phyloP scores from a whole-genome alignment of 92 coral and sea anemone species.

The Palythoa caribaeorum region DNA sequence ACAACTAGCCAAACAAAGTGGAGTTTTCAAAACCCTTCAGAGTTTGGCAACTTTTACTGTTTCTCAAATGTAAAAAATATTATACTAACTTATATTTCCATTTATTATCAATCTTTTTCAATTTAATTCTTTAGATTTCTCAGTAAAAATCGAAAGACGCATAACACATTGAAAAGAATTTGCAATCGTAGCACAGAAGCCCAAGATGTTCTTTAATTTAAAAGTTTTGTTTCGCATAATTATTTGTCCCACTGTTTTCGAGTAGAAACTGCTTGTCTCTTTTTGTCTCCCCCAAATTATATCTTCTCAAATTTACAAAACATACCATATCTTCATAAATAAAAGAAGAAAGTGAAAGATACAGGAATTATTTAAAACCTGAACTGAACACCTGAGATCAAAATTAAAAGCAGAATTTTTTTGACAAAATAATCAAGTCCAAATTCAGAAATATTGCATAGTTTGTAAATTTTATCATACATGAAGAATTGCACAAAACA shows the following conservation, averaged over 20 bases:
- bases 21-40: not conserved
- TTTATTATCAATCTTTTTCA: not conserved
- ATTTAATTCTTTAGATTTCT: not conserved
- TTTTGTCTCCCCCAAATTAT: not conserved
- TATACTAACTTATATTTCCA: not conserved
- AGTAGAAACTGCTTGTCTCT: slow-evolving; percentile 9
- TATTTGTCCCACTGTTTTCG: not conserved
- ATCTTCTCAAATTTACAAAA: slow-evolving; percentile 3
- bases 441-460: not conserved
- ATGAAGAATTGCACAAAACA: not conserved
- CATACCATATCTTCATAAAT: not conserved
- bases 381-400: not conserved
- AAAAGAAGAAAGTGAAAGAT: not conserved
- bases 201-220: slow-evolving; percentile 12
- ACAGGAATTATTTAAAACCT: not conserved
- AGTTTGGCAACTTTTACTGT: not conserved
- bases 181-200: not conserved
- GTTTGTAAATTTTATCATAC: not conserved
- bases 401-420: not conserved
- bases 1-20: not conserved
- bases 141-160: not conserved
- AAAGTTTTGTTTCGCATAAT: slow-evolving; percentile 7
- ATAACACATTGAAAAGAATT: not conserved
- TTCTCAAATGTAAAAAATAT: slow-evolving; percentile 1
- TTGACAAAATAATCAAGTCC: not conserved